Percentiles rank a stretch among this genome's conserved stretches.
Evolutionary conservation across 2,888 invertebrate genomes (phyloP).

Genomic region (Hoplodrina ambigua): DNA sequence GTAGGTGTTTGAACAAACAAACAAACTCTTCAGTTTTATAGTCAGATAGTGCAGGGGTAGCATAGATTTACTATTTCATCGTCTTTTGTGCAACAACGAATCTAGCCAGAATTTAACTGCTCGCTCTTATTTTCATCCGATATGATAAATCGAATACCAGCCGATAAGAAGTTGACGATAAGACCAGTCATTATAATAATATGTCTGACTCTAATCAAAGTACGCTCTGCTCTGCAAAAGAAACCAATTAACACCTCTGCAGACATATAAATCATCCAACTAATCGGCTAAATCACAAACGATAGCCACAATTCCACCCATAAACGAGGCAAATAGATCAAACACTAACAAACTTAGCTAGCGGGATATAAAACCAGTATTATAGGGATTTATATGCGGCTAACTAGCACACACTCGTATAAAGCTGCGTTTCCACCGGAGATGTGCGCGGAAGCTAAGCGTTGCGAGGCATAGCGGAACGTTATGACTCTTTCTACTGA

Average conservation of each 20-base stretch:
- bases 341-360: constrained; percentile 55
- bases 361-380: constrained; percentile 67
- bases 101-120: constrained; percentile 30
- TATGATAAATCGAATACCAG: constrained; percentile 5
- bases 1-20: no score
- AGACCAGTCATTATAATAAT: background rate
- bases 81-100: constrained; percentile 14
- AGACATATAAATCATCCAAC: constrained; percentile 29
- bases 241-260: constrained; percentile 2
- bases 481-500: no score
- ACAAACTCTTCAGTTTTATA: no score
- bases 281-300: constrained; percentile 48
- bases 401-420: constrained; percentile 71
- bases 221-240: background rate
- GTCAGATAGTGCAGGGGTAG: no score
- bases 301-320: constrained; percentile 44
- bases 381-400: constrained; percentile 73
- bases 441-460: background rate
- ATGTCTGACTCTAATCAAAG: background rate
- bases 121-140: constrained; percentile 10
- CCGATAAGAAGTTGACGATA: background rate
- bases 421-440: constrained; percentile 46
- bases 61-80: constrained; percentile 9
- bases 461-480: background rate
- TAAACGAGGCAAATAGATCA: constrained; percentile 51